Evolutionary conservation across 2,797 vertebrate species (phyloP).

Genomic region (Crocidura indochinensis): DNA sequence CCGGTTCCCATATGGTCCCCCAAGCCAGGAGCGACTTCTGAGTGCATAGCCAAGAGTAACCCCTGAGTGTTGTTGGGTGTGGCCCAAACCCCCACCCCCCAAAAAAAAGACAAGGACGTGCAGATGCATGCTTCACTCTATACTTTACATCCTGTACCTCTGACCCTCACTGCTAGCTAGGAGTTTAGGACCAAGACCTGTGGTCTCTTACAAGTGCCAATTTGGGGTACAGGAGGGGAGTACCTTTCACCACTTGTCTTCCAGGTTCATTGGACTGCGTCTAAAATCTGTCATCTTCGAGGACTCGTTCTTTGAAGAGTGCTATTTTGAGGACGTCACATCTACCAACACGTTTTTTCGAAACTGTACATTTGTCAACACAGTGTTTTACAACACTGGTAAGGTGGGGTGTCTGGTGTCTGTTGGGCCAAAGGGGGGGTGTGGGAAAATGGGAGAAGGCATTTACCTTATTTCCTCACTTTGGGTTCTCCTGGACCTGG

Average conservation of each 20-base stretch:
- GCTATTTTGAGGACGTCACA: constrained; percentile 98
- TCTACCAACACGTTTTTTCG: constrained; percentile 99
- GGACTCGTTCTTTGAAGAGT: constrained; percentile 97
- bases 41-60: too few species aligned
- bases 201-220: background rate
- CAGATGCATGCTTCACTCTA: background rate
- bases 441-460: background rate
- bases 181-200: background rate
- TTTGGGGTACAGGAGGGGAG: background rate
- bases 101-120: constrained; percentile 97
- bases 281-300: constrained; percentile 98
- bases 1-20: too few species aligned
- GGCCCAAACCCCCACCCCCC: too few species aligned
- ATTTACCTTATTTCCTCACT: background rate
- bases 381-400: constrained; percentile 99
- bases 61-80: too few species aligned
- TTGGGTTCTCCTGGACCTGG: background rate
- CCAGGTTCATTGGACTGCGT: constrained; percentile 96
- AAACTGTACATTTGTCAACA: constrained; percentile 98
- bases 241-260: background rate
- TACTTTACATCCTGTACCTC: background rate
- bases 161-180: background rate
- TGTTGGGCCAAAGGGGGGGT: background rate
- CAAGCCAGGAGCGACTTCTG: too few species aligned
- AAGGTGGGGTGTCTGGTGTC: background rate